Percentiles rank a stretch among this genome's conserved stretches.
Conservation (phyloP, 2,888 invertebrate genomes). For the Melolontha melolontha region DNA sequence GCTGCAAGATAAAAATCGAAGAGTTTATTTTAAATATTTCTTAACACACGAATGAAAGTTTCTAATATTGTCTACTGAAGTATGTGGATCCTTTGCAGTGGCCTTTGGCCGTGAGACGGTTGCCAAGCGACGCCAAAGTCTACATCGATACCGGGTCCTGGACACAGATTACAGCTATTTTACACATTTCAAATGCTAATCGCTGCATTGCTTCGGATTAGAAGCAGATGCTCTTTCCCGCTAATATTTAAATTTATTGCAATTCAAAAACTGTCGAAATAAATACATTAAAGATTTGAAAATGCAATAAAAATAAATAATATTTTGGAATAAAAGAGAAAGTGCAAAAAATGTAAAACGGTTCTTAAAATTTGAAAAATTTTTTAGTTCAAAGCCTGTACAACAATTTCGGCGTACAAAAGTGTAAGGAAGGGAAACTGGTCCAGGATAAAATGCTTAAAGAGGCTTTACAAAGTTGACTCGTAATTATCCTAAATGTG, state of each 20-base stretch:
- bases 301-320: background rate
- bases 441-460: conserved; percentile 9
- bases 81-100: conserved; percentile 46
- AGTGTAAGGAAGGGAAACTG: background rate
- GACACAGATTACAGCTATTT: conserved; percentile 61
- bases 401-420: no score
- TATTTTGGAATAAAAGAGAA: background rate
- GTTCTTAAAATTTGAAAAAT: no score
- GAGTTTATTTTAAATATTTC: no score
- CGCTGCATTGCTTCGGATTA: conserved; percentile 47
- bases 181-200: conserved; percentile 63
- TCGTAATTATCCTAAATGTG: conserved; percentile 47
- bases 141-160: conserved; percentile 55
- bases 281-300: background rate
- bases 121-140: conserved; percentile 59
- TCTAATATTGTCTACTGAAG: conserved; percentile 41
- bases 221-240: conserved; percentile 38
- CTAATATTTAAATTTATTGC: conserved; percentile 36
- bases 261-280: background rate
- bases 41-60: conserved; percentile 1
- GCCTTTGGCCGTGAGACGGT: conserved; percentile 58
- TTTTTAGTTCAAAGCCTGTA: no score
- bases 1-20: no score
- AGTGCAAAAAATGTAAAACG: background rate
- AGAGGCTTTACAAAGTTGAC: conserved; percentile 18